phyloP scores from a whole-genome alignment of 2,888 invertebrate species.

The Platerodrilus igneus region DNA sequence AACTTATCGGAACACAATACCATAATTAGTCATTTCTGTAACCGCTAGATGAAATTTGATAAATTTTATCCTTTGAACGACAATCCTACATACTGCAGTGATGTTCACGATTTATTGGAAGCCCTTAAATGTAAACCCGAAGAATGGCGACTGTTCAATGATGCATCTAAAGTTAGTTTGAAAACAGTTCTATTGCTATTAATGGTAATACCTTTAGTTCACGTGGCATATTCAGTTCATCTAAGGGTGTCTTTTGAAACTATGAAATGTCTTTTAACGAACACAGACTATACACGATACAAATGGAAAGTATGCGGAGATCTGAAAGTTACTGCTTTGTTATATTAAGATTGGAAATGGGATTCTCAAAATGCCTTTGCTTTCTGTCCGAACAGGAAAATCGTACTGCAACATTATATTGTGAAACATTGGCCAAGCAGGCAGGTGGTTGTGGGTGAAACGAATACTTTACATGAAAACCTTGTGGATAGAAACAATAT shows the following conservation, averaged over 20 bases:
- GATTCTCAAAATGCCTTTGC: no score
- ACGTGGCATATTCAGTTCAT: not conserved
- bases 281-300: no score
- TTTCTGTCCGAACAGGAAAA: no score
- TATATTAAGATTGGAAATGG: no score
- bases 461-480: slow-evolving; percentile 1
- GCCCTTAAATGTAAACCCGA: not conserved
- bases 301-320: no score
- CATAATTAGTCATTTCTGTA: not conserved
- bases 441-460: not conserved
- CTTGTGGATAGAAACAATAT: no score
- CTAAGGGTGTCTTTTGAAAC: no score
- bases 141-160: slow-evolving; percentile 8
- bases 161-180: slow-evolving; percentile 1
- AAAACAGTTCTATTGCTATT: slow-evolving; percentile 5
- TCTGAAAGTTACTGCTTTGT: no score
- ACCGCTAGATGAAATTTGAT: not conserved
- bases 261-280: no score
- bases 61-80: not conserved
- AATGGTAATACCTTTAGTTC: slow-evolving; percentile 7
- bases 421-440: not conserved
- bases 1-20: not conserved
- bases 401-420: not conserved
- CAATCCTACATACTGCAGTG: slow-evolving; percentile 6
- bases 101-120: slow-evolving; percentile 4